A percentile compares a stretch with the other conserved stretches of the same genome.
phyloP scores from a whole-genome alignment of 2,888 invertebrate genomes.

The Saturnia pavonia region DNA sequence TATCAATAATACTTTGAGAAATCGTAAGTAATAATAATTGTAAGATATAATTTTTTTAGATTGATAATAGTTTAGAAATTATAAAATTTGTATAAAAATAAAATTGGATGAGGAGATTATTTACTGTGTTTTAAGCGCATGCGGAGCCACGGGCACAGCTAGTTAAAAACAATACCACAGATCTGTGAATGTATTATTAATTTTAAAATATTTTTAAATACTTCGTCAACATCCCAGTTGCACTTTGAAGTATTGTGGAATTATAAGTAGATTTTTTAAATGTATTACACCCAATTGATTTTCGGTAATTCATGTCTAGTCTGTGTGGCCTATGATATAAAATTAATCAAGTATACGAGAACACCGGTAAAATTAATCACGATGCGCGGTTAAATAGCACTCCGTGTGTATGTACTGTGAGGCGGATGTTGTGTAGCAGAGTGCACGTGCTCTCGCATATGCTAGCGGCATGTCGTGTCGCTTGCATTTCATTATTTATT shows the following conservation, averaged over 20 bases:
- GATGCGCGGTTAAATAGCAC: slow-evolving; percentile 18
- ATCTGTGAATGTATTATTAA: no score
- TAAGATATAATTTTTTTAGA: no score
- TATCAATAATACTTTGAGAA: no score
- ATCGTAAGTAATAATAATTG: no score
- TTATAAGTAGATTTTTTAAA: background rate
- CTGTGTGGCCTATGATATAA: background rate
- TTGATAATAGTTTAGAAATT: no score
- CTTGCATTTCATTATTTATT: slow-evolving; percentile 20
- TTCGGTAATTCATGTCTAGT: background rate
- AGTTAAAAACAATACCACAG: no score
- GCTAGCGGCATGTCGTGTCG: background rate
- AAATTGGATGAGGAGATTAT: no score
- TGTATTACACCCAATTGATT: background rate
- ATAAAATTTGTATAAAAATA: no score
- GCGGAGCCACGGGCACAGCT: no score
- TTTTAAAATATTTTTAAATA: no score
- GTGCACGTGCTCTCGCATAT: slow-evolving; percentile 19
- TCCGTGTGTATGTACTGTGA: background rate
- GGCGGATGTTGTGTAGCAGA: slow-evolving; percentile 17
- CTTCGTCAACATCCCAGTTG: no score
- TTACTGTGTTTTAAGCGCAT: no score
- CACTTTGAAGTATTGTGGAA: background rate
- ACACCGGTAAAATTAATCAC: background rate
- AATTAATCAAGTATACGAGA: background rate